Evolutionary conservation across 2,888 invertebrate species (phyloP), one percentile per base, ranked within the genome.

Genomic region (Synanthedon formicaeformis): DNA sequence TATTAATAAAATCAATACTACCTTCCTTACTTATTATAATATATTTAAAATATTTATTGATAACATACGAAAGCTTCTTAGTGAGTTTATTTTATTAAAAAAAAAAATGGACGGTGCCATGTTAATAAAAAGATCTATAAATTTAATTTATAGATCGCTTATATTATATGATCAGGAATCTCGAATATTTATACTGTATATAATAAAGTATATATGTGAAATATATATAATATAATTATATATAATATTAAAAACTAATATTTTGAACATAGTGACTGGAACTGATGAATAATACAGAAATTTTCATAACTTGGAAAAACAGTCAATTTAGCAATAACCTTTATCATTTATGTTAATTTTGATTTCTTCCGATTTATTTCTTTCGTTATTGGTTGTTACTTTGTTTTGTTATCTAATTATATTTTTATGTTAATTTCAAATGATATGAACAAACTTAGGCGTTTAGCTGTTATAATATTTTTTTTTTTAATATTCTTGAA

Each of bases 381-480:
- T 48, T 54, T 56, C 52, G 41, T 66, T 77, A 84, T 79, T 79
- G 78, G 80, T 82, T 83, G 85, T 86, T 84, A 80, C 67, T 69
- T 76, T 80, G 79, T 85, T 83, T 80, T 79, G 85, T 86, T 86
- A 81, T 79, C 71, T 86, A 84, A 82, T 85, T 85, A 81, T 85
- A 82, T 69, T 71, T 81, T 73, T 64, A 58, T 66, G 72, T 78
- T 76, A 71, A 75, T 73, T 13, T 45, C 45, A 13, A 13, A 45
- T n/a, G 4, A 14, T n/a, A 45, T 45, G 45, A 12, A 13, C 14
- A 14, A n/a, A 45, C 45, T 45, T 6, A 8, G 6, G 45, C 45
- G n/a, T 45, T 45, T 45, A 45, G 12, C 45, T 63, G 2, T 34
- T 34, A 2, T 34, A 34, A 34, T 34, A 1, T 27, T n/a, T n/a